Percentiles rank a stretch among this genome's conserved stretches.
phyloP scores from a whole-genome alignment of 2,888 invertebrate genomes.

The Cryptocheilus praepositus region DNA sequence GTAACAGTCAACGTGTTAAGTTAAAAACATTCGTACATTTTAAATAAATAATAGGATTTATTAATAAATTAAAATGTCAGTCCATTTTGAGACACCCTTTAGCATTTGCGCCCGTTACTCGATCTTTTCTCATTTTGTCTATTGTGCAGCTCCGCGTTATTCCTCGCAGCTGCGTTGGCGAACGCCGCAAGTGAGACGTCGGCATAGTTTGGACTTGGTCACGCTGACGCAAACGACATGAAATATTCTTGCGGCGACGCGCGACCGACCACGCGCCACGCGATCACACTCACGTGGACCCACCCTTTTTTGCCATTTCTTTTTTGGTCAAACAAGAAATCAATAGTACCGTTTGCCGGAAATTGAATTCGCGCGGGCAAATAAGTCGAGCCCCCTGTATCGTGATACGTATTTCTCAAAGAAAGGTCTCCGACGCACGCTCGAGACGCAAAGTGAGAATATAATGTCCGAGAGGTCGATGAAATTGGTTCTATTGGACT shows the following conservation, averaged over 20 bases:
- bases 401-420: not conserved
- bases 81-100: no score
- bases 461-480: no score
- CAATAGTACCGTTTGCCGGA: slow-evolving; percentile 47
- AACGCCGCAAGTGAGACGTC: not conserved
- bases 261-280: not conserved
- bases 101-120: not conserved
- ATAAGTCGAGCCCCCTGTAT: slow-evolving; percentile 31
- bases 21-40: no score
- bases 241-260: no score
- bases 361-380: slow-evolving; percentile 54
- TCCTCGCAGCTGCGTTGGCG: not conserved
- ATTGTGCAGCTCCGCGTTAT: not conserved
- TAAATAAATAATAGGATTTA: no score
- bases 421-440: not conserved
- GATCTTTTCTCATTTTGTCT: not conserved
- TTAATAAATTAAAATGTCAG: no score
- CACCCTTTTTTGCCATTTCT: not conserved
- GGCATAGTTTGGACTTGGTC: no score
- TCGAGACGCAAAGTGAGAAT: no score
- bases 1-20: no score
- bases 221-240: no score
- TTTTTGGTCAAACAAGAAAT: slow-evolving; percentile 32
- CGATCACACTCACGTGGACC: not conserved
- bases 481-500: no score